Percentiles rank a stretch among this genome's conserved stretches.
Evolutionary conservation across 2,888 invertebrate genomes (phyloP).

Genomic region (Cinara cedri): DNA sequence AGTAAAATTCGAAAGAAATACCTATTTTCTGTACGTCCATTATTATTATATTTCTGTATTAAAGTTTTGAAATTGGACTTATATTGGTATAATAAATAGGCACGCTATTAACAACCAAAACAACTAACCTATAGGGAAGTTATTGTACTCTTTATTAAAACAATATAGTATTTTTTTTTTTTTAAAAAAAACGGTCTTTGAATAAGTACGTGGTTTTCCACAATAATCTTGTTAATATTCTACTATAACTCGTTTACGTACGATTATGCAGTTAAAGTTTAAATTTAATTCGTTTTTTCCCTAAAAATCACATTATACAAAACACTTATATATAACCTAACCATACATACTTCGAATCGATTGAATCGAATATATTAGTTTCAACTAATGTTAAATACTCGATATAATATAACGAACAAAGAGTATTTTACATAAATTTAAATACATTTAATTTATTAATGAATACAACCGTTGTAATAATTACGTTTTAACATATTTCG

Average conservation of each 20-base stretch:
- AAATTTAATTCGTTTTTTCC: conserved; percentile 28
- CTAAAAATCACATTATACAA: conserved; percentile 2
- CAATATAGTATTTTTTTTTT: background rate
- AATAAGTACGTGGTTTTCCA: conserved; percentile 5
- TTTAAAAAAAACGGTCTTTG: background rate
- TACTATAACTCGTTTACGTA: background rate
- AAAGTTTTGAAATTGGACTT: conserved; percentile 5
- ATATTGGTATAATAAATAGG: background rate
- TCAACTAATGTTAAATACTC: background rate
- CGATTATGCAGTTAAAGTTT: background rate
- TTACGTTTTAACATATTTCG: background rate
- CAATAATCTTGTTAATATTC: conserved; percentile 5
- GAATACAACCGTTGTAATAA: background rate
- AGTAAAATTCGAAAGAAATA: too few relatives aligned
- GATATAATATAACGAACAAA: background rate
- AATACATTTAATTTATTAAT: conserved; percentile 15
- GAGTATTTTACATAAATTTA: conserved; percentile 32
- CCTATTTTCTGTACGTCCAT: too few relatives aligned
- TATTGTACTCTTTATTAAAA: conserved; percentile 1
- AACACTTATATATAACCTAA: background rate
- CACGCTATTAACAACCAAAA: conserved; percentile 42
- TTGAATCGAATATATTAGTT: background rate
- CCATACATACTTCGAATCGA: conserved; percentile 20
- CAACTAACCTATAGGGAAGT: conserved; percentile 7
- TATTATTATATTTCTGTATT: too few relatives aligned